Percentiles rank a stretch among this genome's conserved stretches.
Evolutionary conservation across 1,140 invertebrate genomes (phyloP).

Genomic region (Cryptotermes secundus): DNA sequence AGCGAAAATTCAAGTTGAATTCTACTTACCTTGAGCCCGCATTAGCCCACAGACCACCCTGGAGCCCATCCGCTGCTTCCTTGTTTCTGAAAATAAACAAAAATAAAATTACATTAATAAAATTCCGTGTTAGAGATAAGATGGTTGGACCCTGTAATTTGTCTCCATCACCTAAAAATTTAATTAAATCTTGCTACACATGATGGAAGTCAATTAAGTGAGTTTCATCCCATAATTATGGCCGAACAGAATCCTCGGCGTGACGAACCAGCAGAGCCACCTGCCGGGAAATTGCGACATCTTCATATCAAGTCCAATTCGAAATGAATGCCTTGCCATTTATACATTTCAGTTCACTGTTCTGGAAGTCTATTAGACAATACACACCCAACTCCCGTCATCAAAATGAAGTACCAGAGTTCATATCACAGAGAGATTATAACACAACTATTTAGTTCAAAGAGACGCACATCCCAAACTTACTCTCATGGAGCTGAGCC

Average conservation of each 20-base stretch:
- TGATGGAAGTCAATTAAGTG: not conserved
- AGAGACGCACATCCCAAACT: no score
- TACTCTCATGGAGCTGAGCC: no score
- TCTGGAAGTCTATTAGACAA: not conserved
- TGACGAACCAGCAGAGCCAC: not conserved
- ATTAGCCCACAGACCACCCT: not conserved
- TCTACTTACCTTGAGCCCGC: not conserved
- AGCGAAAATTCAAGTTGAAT: not conserved
- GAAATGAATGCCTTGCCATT: not conserved
- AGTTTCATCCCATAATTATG: not conserved
- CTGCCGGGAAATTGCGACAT: not conserved
- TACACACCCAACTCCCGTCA: not conserved
- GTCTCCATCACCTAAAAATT: not conserved
- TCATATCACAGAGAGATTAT: no score
- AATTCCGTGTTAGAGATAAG: constrained; percentile 11
- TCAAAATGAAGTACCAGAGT: no score
- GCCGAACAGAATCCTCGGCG: not conserved
- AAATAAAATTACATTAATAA: not conserved
- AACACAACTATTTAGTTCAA: no score
- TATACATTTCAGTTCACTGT: no score
- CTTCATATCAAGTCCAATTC: not conserved
- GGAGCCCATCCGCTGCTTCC: not conserved
- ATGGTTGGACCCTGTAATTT: not conserved
- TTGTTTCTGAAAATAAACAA: not conserved
- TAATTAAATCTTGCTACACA: not conserved